Evolutionary conservation across 1,140 invertebrate species (phyloP), one percentile per base, ranked within the genome.

Genomic region (Conus betulinus): DNA sequence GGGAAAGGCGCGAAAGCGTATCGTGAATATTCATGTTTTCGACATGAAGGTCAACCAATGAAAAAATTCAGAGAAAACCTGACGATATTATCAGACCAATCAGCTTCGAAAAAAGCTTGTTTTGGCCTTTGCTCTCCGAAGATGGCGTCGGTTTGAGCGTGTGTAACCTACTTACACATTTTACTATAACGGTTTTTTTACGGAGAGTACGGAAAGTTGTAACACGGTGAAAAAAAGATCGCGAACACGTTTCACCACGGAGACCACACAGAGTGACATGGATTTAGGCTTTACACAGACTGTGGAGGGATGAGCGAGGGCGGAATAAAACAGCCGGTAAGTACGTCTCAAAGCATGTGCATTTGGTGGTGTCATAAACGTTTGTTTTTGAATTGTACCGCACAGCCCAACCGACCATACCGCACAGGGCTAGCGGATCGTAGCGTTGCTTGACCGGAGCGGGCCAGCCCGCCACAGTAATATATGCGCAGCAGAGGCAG

Each of bases 111-210:
- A 67, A 78, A 78, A 78, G 52, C 71, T 85, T 74, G 71, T 87
- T 87, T 87, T 87, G 74, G 85, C 85, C 85, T 25, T 85, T 85
- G 84, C 85, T 39, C 85, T 87, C 74, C 51, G 51, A 78, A 78
- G 85, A 78, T 78, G 85, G 85, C 85, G 85, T 87, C 74, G 85
- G 63, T 74, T 87, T 78, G 74, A 78, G 85, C 85, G 85, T 87
- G 85, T 78, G 85, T 87, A 87, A 87, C 85, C 85, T 87, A 87
- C 67, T 87, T 87, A 87, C 53, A 78, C 67, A 55, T 87, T 87
- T 87, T 87, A 87, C 85, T 87, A 87, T 87, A 87, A 78, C 85
- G 85, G 85, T 87, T 76, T 71, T 76, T 71, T 76, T 74, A 74
- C 51, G 84, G 63, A 25, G 84, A 74, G 84, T 86, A 27, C 74